Evolutionary conservation across 2,113 vertebrate genomes (phyloP).

Genomic region (Anoplopoma fimbria): DNA sequence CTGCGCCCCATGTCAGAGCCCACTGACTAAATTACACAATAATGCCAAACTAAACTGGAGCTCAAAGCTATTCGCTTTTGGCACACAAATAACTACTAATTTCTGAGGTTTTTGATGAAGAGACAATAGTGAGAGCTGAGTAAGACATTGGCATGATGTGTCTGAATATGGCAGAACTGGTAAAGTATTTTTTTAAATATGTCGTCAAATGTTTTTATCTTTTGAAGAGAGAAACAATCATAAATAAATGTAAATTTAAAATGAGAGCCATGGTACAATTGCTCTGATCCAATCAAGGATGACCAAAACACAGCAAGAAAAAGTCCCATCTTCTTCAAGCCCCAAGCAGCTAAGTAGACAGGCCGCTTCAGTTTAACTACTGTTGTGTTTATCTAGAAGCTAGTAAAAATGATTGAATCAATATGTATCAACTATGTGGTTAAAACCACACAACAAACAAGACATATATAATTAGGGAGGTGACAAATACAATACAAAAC

Average conservation of each 20-base stretch:
- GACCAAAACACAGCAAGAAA: slow-evolving; percentile 2
- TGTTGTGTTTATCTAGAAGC: slow-evolving; percentile 47
- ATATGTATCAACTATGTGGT: slow-evolving; percentile 34
- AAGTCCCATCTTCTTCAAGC: not conserved
- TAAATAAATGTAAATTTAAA: not conserved
- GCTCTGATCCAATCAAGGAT: not conserved
- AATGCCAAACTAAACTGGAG: slow-evolving; percentile 47
- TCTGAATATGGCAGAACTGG: not conserved
- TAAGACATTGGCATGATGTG: not conserved
- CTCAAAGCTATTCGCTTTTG: slow-evolving; percentile 31
- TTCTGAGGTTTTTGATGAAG: not conserved
- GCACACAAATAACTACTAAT: slow-evolving; percentile 16
- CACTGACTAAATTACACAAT: slow-evolving; percentile 60
- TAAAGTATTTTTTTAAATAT: not conserved
- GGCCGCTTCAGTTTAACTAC: not conserved
- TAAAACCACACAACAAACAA: slow-evolving; percentile 20
- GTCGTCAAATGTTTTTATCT: not conserved
- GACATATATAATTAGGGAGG: slow-evolving; percentile 21
- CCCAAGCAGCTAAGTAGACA: slow-evolving; percentile 12
- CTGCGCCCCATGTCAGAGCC: slow-evolving; percentile 46
- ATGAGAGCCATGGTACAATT: not conserved
- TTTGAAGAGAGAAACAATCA: not conserved
- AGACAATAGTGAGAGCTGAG: not conserved
- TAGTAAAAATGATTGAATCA: slow-evolving; percentile 44
- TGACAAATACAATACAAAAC: slow-evolving; percentile 37